Base-by-base conservation (phyloP, 2,113 vertebrate species). In the Globicephala melas region DNA sequence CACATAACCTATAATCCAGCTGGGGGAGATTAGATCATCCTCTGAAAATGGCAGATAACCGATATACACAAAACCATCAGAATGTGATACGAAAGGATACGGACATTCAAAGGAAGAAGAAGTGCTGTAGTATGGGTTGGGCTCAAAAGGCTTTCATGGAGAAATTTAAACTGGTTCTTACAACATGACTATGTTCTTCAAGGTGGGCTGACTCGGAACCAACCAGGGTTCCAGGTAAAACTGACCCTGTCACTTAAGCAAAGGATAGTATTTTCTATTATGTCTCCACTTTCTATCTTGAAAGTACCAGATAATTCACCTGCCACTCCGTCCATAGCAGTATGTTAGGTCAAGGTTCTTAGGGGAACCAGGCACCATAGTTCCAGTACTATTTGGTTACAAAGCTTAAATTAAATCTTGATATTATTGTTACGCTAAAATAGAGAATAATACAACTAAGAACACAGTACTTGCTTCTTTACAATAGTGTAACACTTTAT, bases 301-400 rank as follows among this genome's bases (percentile, higher is more conserved):
- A 87, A 95, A 96, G 73, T 92, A 38, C 31, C 94, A 85, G 47
- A 53, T 31, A 97, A 81, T 77, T 84, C 55, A 79, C 44, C 80
- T 41, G 25, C 73, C 58, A 77, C 21, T 36, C 20, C 88, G 36
- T 73, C 62, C 84, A 82, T 7, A n/a, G 55, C 50, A 23, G 36
- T 38, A 88, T 53, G 50, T 28, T 41, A 15, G 77, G 41, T 18
- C 44, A 68, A 94, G 33, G 14, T 67, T 67, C 65, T 26, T 60
- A 26, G 5, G 41, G 25, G 5, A 89, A 81, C 26, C 41, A 81
- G 11, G 1, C 20, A 25, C 33, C 65, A 31, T 1, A 89, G 71
- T 74, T 85, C 28, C 7, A 82, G 76, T 28, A 83, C 50, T 58
- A 79, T 82, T 60, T 68, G 21, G 31, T 83, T 87, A 84, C 38